Percentiles rank a stretch among this genome's conserved stretches.
Conservation (phyloP, 2,797 vertebrate species). For the Urophycis tenuis region DNA sequence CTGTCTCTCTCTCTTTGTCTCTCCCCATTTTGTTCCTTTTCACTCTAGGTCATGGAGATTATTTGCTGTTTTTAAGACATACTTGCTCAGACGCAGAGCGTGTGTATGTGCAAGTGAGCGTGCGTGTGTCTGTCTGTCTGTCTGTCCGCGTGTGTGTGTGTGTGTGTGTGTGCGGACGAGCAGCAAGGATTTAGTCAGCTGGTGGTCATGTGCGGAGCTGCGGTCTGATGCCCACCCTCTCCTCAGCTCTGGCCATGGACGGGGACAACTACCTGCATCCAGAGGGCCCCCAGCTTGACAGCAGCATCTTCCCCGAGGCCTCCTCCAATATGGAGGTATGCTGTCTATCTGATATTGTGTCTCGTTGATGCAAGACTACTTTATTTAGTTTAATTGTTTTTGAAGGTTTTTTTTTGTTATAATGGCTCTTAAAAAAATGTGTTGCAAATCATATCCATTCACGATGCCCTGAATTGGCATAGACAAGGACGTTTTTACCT, state of each 20-base stretch:
- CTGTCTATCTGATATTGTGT: not conserved
- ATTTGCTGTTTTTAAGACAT: conserved; percentile 46
- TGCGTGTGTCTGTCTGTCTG: not conserved
- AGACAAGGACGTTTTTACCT: not conserved
- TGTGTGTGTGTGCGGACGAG: conserved; percentile 17
- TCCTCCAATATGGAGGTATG: conserved; percentile 64
- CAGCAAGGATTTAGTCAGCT: conserved; percentile 47
- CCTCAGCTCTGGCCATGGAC: conserved; percentile 83
- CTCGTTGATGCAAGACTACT: too few species aligned
- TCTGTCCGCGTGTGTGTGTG: not conserved
- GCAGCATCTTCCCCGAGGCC: conserved; percentile 60
- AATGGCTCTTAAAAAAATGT: not conserved
- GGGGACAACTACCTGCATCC: conserved; percentile 80
- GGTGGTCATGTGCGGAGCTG: conserved; percentile 62
- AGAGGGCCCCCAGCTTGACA: conserved; percentile 70
- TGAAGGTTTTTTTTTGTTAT: too few species aligned
- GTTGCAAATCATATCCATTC: not conserved
- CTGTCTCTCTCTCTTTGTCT: too few species aligned
- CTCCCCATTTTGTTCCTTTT: not conserved
- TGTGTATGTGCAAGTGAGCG: not conserved
- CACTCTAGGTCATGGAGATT: conserved; percentile 62
- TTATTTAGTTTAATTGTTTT: too few species aligned
- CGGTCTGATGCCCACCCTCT: conserved; percentile 80
- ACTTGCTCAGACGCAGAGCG: conserved; percentile 44
- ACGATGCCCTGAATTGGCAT: too few species aligned